Evolutionary conservation across 1,140 invertebrate genomes (phyloP).

Genomic region (Drosophila obscura): DNA sequence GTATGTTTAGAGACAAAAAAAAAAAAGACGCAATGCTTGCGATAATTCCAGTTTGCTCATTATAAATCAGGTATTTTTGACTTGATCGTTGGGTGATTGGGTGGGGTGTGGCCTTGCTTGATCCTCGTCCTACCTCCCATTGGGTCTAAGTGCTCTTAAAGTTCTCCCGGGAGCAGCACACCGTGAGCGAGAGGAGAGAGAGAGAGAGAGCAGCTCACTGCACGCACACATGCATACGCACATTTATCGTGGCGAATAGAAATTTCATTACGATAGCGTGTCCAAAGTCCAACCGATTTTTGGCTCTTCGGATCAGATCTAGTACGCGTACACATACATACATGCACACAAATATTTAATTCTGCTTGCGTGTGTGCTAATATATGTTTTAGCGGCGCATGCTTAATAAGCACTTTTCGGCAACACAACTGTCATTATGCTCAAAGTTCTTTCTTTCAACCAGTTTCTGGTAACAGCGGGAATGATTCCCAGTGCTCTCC

Average conservation of each 20-base stretch:
- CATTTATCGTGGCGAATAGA: conserved; percentile 68
- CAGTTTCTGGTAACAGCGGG: conserved; percentile 48
- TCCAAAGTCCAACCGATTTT: conserved; percentile 66
- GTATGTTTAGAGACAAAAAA: too few species aligned
- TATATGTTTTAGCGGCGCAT: conserved; percentile 61
- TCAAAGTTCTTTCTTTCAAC: conserved; percentile 51
- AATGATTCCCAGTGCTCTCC: conserved; percentile 16
- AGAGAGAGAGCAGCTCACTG: conserved; percentile 16
- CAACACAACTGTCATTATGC: conserved; percentile 43
- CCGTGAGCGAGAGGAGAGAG: too few species aligned
- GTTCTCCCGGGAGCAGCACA: conserved; percentile 8
- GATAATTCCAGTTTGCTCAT: too few species aligned
- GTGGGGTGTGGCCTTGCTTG: too few species aligned
- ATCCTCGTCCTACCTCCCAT: background rate
- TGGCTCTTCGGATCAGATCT: conserved; percentile 28
- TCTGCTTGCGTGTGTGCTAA: conserved; percentile 25
- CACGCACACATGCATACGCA: conserved; percentile 22
- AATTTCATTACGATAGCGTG: conserved; percentile 67
- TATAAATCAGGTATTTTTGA: too few species aligned
- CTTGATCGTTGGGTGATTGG: too few species aligned
- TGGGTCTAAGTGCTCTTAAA: background rate
- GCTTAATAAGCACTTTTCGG: conserved; percentile 71
- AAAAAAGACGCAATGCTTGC: too few species aligned
- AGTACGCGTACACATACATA: conserved; percentile 6
- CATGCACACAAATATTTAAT: background rate